Evolutionary conservation across 2,888 invertebrate genomes (phyloP), one percentile per base, ranked within the genome.

Genomic region (Marronus borbonicus): DNA sequence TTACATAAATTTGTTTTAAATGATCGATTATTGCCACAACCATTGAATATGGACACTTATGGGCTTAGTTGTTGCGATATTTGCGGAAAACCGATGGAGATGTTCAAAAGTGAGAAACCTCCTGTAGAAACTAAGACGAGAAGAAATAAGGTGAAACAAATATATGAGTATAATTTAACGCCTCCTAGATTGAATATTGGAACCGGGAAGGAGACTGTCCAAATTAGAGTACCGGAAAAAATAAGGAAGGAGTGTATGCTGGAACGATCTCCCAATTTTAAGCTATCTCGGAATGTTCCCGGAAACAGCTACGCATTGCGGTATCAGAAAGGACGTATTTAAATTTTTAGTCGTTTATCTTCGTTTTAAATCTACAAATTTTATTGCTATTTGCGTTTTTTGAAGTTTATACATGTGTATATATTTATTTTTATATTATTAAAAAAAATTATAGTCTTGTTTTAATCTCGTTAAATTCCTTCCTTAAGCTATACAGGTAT

Each of bases 1-100:
- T 85, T 90, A 0, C 91, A 92, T 80, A 89, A 91, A 70, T 92
- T 90, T 80, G 88, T 90, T 82, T 85, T 93, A 14, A 92, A 93
- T 79, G 90, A 92, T 4, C 86, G 92, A 72, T 84, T 92, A 12
- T 91, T 92, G 80, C 91, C 92, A 0, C 90, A 91, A 17, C 90
- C 91, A 0, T 80, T 91, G 12, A 89, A 89, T 62, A 84, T 86
- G 10, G 91, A 91, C 77, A 86, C 88, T 52, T 87, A 88, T 44
- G 89, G 90, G 8, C 88, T 85, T 50, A 89, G 91, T 12, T 85
- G 91, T 36, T 92, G 91, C 81, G 87, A 88, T 0, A 89, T 90
- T 81, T 92, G 92, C 76, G 87, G 89, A 65, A 86, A 91, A 20
- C 90, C 91, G 0, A 84, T 89, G 82, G 81, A 84, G 44, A 14